Conservation (phyloP, 2,888 invertebrate species). For the Agrilus biguttatus region DNA sequence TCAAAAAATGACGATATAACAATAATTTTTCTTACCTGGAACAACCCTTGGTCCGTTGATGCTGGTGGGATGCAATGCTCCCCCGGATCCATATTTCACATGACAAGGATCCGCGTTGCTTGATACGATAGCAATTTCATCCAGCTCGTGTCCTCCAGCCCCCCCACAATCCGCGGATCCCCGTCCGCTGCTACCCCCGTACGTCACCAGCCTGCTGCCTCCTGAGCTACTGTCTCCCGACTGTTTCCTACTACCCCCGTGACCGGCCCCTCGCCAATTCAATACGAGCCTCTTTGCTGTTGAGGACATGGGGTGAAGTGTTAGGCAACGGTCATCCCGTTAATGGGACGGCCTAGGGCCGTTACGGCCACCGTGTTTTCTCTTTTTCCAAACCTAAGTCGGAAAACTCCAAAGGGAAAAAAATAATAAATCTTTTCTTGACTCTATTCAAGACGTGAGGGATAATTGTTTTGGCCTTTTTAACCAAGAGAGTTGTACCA, state of each 20-base stretch:
- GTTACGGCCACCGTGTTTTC: too few relatives aligned
- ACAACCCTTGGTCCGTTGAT: slow-evolving; percentile 45
- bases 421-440: too few relatives aligned
- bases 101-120: slow-evolving; percentile 37
- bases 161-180: slow-evolving; percentile 17
- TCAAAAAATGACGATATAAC: too few relatives aligned
- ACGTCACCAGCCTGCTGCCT: slow-evolving; percentile 31
- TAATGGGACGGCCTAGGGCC: too few relatives aligned
- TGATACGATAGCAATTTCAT: slow-evolving; percentile 54
- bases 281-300: slow-evolving; percentile 48
- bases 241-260: slow-evolving; percentile 31
- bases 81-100: slow-evolving; percentile 42
- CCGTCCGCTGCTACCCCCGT: slow-evolving; percentile 15
- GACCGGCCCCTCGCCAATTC: slow-evolving; percentile 35
- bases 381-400: too few relatives aligned
- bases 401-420: too few relatives aligned
- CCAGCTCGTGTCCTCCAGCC: slow-evolving; percentile 39
- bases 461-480: too few relatives aligned
- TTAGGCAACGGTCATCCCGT: too few relatives aligned
- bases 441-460: too few relatives aligned
- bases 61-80: slow-evolving; percentile 26
- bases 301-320: slow-evolving; percentile 35
- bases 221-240: slow-evolving; percentile 37
- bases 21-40: slow-evolving; percentile 31
- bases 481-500: too few relatives aligned